phyloP scores from a whole-genome alignment of 1,140 invertebrate genomes.

The Thaumetopoea pityocampa region DNA sequence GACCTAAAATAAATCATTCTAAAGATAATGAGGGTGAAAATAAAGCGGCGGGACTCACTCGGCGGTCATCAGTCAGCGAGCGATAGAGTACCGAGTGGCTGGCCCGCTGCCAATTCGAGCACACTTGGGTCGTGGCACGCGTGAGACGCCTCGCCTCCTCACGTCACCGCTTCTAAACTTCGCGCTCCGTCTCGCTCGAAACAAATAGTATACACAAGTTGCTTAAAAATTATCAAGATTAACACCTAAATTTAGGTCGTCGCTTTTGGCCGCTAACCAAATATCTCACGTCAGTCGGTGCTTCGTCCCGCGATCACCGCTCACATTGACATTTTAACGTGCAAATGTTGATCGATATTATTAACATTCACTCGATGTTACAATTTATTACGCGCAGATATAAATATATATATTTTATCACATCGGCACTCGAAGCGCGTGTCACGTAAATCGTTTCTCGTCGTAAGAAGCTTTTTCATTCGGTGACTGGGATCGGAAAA shows the following conservation, averaged over 20 bases:
- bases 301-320: no score
- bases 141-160: conserved; percentile 31
- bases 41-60: conserved; percentile 62
- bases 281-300: conserved; percentile 46
- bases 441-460: conserved; percentile 19
- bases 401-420: background rate
- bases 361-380: conserved; percentile 40
- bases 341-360: no score
- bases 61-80: conserved; percentile 52
- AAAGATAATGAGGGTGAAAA: conserved; percentile 71
- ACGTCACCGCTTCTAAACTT: conserved; percentile 23
- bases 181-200: conserved; percentile 1
- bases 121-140: conserved; percentile 35
- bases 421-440: conserved; percentile 1
- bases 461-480: conserved; percentile 20
- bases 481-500: conserved; percentile 21
- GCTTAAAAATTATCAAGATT: conserved; percentile 32
- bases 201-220: conserved; percentile 11
- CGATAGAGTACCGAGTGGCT: conserved; percentile 45
- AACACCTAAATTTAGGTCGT: conserved; percentile 33
- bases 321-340: no score
- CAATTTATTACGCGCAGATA: no score
- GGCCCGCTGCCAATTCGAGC: conserved; percentile 57
- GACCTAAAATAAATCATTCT: conserved; percentile 68
- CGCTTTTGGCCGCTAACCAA: conserved; percentile 47